A percentile compares a stretch with the other conserved stretches of the same genome.
These are phyloP conservation scores for Martes martes DNA, from an alignment of 2,113 vertebrate genomes.

Conservation along the genomic window DNA sequence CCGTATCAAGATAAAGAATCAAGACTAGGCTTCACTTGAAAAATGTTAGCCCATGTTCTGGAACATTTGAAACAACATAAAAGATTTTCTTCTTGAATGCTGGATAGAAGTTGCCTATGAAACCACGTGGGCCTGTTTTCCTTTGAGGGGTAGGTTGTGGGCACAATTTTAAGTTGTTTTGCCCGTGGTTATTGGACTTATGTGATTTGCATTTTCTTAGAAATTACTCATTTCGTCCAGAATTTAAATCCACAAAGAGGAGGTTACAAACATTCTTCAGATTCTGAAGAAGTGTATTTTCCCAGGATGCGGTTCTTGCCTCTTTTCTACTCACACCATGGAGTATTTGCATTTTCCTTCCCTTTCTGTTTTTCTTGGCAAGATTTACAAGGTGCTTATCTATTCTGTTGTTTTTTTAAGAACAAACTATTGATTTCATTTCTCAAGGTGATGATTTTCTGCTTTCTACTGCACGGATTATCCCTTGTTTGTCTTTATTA, in stretches of 20 bases:
- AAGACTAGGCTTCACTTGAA: not conserved
- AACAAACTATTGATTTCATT: not conserved
- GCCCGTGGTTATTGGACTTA: not conserved
- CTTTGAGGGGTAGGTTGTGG: not conserved
- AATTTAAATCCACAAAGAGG: conserved; percentile 10
- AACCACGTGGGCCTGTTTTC: not conserved
- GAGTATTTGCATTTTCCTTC: not conserved
- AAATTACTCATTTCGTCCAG: conserved; percentile 8
- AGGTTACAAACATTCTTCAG: conserved; percentile 8
- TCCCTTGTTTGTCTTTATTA: not conserved
- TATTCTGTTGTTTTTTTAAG: not conserved
- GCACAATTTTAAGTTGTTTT: not conserved
- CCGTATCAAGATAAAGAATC: not conserved
- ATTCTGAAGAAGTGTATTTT: not conserved
- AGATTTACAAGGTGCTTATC: not conserved
- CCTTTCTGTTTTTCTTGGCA: not conserved
- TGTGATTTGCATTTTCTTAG: conserved; percentile 26
- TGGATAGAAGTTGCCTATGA: not conserved
- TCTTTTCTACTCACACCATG: not conserved
- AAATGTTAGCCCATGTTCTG: not conserved
- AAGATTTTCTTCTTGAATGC: not conserved
- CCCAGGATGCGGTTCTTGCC: not conserved
- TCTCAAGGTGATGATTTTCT: not conserved
- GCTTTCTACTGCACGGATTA: not conserved
- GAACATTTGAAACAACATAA: conserved; percentile 7